phyloP scores from a whole-genome alignment of 2,113 vertebrate species.

The Uria aalge region DNA sequence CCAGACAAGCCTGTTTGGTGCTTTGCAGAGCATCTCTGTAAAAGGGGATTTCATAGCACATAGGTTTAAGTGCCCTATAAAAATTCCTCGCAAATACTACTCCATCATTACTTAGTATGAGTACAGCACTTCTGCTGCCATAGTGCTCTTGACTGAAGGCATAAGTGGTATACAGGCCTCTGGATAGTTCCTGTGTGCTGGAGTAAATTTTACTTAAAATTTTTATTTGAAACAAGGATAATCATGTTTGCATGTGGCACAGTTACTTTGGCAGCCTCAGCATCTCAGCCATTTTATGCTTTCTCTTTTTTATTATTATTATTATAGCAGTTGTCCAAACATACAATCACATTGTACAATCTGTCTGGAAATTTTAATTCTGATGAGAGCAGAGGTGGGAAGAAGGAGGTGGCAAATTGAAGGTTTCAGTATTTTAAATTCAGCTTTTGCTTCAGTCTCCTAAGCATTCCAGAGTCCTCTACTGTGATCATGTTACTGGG shows the following conservation, averaged over 20 bases:
- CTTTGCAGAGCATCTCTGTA: not conserved
- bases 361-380: slow-evolving; percentile 61
- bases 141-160: not conserved
- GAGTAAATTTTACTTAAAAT: slow-evolving; percentile 27
- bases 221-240: slow-evolving; percentile 37
- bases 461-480: slow-evolving; percentile 1
- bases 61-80: not conserved
- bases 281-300: slow-evolving; percentile 8
- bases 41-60: not conserved
- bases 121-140: not conserved
- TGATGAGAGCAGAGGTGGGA: slow-evolving; percentile 52
- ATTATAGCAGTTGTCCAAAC: slow-evolving; percentile 52
- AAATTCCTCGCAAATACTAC: not conserved
- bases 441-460: slow-evolving; percentile 26
- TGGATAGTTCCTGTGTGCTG: not conserved
- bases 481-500: not conserved
- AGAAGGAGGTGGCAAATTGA: slow-evolving; percentile 48
- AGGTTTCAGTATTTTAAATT: slow-evolving; percentile 53
- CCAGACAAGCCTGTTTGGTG: not conserved
- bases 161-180: not conserved
- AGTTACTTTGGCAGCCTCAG: slow-evolving; percentile 31
- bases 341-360: slow-evolving; percentile 17
- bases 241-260: slow-evolving; percentile 10
- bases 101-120: not conserved
- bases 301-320: not conserved